Evolutionary conservation across 2,888 invertebrate genomes (phyloP).

Genomic region (Noctua fimbriata): DNA sequence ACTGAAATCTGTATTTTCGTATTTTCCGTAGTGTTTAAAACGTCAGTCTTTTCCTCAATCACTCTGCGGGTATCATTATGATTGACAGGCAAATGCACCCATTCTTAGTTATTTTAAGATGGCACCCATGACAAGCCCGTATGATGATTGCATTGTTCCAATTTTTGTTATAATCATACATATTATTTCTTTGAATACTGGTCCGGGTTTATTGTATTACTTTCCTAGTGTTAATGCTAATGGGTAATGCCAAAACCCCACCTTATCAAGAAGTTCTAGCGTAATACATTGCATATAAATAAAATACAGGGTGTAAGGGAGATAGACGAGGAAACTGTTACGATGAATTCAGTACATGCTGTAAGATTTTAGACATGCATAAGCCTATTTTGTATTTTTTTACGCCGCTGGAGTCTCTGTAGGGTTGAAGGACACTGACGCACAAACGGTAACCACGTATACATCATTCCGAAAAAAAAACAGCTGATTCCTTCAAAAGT

Average conservation of each 20-base stretch:
- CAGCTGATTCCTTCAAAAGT: too few relatives aligned
- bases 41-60: background rate
- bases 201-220: background rate
- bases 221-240: background rate
- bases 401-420: background rate
- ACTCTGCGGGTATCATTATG: constrained; percentile 24
- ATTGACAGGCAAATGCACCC: background rate
- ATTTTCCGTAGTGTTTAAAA: background rate
- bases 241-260: background rate
- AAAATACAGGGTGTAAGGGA: background rate
- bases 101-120: constrained; percentile 14
- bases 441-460: too few relatives aligned
- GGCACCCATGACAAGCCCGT: constrained; percentile 6
- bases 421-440: too few relatives aligned
- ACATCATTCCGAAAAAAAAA: too few relatives aligned
- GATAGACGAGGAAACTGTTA: background rate
- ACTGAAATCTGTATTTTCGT: background rate
- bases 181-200: background rate
- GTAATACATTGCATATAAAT: background rate
- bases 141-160: background rate
- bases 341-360: background rate
- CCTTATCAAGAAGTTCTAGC: background rate
- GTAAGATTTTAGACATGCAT: background rate
- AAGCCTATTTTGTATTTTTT: background rate
- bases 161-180: background rate